Evolutionary conservation across 2,888 invertebrate genomes (phyloP).

Genomic region (Melieria crassipennis): DNA sequence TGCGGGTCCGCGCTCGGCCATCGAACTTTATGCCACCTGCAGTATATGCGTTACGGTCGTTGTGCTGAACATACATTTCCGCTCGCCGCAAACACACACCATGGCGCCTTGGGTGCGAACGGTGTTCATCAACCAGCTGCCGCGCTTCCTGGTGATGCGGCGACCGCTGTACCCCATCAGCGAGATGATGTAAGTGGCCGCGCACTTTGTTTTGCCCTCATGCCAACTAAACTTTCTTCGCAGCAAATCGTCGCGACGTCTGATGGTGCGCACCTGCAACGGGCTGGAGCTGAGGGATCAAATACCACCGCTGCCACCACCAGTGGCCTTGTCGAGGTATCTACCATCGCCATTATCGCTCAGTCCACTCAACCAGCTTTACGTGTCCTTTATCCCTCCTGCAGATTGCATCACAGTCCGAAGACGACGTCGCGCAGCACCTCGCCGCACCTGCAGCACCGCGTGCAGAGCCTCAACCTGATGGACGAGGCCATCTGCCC

Average conservation of each 20-base stretch:
- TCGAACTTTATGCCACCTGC: slow-evolving; percentile 43
- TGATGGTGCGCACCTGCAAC: slow-evolving; percentile 82
- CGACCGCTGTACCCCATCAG: slow-evolving; percentile 74
- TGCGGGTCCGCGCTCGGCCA: slow-evolving; percentile 14
- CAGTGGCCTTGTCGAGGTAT: slow-evolving; percentile 67
- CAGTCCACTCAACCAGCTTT: background rate
- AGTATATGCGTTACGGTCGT: slow-evolving; percentile 95
- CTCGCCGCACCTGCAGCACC: slow-evolving; percentile 65
- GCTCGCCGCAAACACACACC: slow-evolving; percentile 96
- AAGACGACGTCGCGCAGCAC: slow-evolving; percentile 66
- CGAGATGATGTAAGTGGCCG: slow-evolving; percentile 63
- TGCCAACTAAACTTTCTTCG: slow-evolving; percentile 6
- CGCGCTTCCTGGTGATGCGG: slow-evolving; percentile 91
- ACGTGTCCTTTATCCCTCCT: background rate
- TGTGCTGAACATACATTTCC: slow-evolving; percentile 97
- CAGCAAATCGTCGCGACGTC: slow-evolving; percentile 69
- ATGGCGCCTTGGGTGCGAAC: slow-evolving; percentile 98
- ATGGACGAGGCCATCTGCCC: slow-evolving; percentile 59
- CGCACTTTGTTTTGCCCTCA: too few relatives aligned
- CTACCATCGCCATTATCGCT: background rate
- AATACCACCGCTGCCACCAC: slow-evolving; percentile 70
- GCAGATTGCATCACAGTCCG: slow-evolving; percentile 65
- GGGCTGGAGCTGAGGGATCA: slow-evolving; percentile 78
- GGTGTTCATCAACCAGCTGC: slow-evolving; percentile 96
- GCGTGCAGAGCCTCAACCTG: slow-evolving; percentile 64